These are phyloP conservation scores for Antennarius striatus DNA, from an alignment of 2,113 vertebrate genomes.

Conservation along the genomic window DNA sequence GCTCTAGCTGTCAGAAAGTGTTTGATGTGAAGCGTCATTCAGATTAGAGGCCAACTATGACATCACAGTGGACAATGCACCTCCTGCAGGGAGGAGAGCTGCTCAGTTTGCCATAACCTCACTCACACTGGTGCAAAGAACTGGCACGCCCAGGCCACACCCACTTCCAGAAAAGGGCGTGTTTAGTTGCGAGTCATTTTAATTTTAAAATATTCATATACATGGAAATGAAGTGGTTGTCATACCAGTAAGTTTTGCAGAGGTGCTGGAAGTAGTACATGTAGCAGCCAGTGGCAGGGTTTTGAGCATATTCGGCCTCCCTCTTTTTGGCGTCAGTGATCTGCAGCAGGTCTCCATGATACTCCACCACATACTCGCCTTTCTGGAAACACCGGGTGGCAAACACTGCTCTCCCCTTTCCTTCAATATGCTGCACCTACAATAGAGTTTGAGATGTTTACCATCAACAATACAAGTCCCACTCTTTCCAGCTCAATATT, in stretches of 20 bases:
- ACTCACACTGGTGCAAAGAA: too few relatives aligned
- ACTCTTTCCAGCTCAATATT: too few relatives aligned
- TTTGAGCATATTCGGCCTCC: conserved; percentile 90
- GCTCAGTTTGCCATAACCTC: too few relatives aligned
- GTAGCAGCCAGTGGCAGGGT: conserved; percentile 95
- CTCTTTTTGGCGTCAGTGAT: conserved; percentile 88
- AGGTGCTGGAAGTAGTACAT: conserved; percentile 99
- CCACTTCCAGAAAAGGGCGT: too few relatives aligned
- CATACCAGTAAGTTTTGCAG: conserved; percentile 97
- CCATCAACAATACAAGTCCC: too few relatives aligned
- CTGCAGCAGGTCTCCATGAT: conserved; percentile 94
- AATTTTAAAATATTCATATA: not conserved
- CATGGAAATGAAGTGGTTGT: not conserved
- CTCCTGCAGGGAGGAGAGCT: too few relatives aligned
- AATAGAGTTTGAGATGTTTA: not conserved
- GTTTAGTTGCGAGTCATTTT: too few relatives aligned
- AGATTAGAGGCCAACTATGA: too few relatives aligned
- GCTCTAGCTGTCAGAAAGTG: too few relatives aligned
- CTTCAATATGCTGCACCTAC: conserved; percentile 93
- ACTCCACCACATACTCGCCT: conserved; percentile 96
- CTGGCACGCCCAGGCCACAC: too few relatives aligned
- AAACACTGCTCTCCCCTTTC: conserved; percentile 89
- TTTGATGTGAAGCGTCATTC: too few relatives aligned
- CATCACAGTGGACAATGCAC: too few relatives aligned
- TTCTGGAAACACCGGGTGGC: conserved; percentile 88